Evolutionary conservation across 2,113 vertebrate genomes (phyloP).

Genomic region (Amblyopsis rosae): DNA sequence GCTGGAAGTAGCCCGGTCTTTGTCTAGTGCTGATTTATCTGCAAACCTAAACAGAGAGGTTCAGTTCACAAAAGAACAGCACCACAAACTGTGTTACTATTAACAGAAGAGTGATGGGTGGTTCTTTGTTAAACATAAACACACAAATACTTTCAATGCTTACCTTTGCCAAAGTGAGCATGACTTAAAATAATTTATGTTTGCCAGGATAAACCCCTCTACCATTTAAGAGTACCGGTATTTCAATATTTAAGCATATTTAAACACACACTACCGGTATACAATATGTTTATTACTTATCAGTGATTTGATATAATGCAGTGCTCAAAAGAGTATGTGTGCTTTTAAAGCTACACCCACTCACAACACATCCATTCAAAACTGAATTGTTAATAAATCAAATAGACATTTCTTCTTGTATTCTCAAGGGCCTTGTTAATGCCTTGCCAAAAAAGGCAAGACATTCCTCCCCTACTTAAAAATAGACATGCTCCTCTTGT

Average conservation of each 20-base stretch:
- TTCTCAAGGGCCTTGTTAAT: conserved; percentile 57
- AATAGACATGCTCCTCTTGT: conserved; percentile 65
- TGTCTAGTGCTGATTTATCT: conserved; percentile 66
- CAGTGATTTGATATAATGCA: conserved; percentile 5
- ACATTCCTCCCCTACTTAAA: conserved; percentile 73
- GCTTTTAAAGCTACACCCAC: conserved; percentile 7
- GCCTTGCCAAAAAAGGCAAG: conserved; percentile 80
- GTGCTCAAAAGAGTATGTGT: conserved; percentile 1
- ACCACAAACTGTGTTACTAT: conserved; percentile 7
- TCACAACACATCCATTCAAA: conserved; percentile 23
- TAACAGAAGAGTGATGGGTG: not conserved
- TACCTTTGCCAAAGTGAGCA: not conserved
- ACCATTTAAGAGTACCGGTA: conserved; percentile 3
- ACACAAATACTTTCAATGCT: not conserved
- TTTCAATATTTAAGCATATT: too few relatives aligned
- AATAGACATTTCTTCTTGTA: conserved; percentile 57
- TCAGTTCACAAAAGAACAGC: conserved; percentile 20
- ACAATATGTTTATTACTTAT: not conserved
- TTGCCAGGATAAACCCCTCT: not conserved
- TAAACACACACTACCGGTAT: too few relatives aligned
- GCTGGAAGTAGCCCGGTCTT: conserved; percentile 61
- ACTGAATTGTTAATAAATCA: conserved; percentile 38
- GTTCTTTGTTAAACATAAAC: conserved; percentile 6
- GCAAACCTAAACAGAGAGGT: conserved; percentile 69
- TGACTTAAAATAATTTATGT: not conserved